Base-by-base conservation (phyloP, 1,140 invertebrate genomes). In the Varroa destructor region DNA sequence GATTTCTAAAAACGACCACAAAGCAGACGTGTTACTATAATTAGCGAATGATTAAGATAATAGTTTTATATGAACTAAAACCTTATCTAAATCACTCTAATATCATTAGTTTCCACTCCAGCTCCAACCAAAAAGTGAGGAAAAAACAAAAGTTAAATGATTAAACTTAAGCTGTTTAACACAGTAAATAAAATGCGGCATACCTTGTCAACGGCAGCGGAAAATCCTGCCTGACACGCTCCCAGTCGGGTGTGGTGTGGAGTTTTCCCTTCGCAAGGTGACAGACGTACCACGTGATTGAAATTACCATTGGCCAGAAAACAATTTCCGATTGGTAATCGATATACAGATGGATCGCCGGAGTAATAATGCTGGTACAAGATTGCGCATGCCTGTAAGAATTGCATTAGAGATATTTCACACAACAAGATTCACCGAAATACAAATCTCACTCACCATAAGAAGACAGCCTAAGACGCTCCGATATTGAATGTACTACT, bases 301-400 rank as follows among this genome's bases (percentile, higher is more conserved):
- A 67, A 40, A 40, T 46, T 8, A 46, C 61, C 46, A 46, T 67
- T 46, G 40, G 61, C 40, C 61, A 67, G 37, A 8, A 25, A 67
- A 67, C 61, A 67, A 8, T 67, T 67, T 2, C 61, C 61, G 36
- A 67, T 67, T 2, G 61, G 61, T 67, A 67, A 67, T 12, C 61
- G 61, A 46, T 67, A 67, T 12, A 14, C 12, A 2, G 40, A 43
- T 12, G 40, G 40, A 46, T 67, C 61, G 61, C 61, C 61, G 8
- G 40, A 43, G 61, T 67, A 67, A 37, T 67, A 46, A 46, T 67
- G 61, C 8, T 67, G 61, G 8, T 67, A 67, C 2, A 40, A 46
- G 61, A 67, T 67, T 40, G 61, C 61, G 61, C 61, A 67, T 40
- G 61, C 61, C 61, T 67, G 61, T 25, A 67, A 37, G 14, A 67